Evolutionary conservation across 1,140 invertebrate genomes (phyloP).

Genomic region (Temnothorax nylanderi): DNA sequence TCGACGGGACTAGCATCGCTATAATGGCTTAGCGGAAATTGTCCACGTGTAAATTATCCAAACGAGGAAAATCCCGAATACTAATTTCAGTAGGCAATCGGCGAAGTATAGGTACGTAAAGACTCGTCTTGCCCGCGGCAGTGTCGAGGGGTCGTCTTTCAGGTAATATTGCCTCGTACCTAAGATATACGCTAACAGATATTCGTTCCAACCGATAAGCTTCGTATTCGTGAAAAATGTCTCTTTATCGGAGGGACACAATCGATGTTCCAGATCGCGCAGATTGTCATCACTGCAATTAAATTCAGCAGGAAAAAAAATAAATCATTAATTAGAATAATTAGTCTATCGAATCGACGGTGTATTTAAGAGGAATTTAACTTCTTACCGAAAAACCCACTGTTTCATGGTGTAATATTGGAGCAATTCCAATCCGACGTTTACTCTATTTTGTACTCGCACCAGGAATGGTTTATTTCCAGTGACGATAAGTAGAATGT

Average conservation of each 20-base stretch:
- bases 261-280: constrained; percentile 86
- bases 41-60: constrained; percentile 79
- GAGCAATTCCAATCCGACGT: constrained; percentile 88
- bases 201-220: constrained; percentile 89
- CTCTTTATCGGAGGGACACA: constrained; percentile 88
- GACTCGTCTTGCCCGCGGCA: constrained; percentile 89
- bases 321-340: background rate
- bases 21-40: constrained; percentile 47
- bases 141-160: constrained; percentile 91
- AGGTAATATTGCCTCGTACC: constrained; percentile 91
- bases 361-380: background rate
- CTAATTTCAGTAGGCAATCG: constrained; percentile 75
- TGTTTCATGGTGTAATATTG: constrained; percentile 95
- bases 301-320: background rate
- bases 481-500: constrained; percentile 88
- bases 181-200: constrained; percentile 90
- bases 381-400: constrained; percentile 90
- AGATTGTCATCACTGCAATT: constrained; percentile 89
- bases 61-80: constrained; percentile 65
- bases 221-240: constrained; percentile 87
- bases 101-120: constrained; percentile 76
- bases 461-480: constrained; percentile 92
- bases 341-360: background rate
- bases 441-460: constrained; percentile 88
- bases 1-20: constrained; percentile 6